A percentile compares a stretch with the other conserved stretches of the same genome.
Conservation (phyloP, 1,140 invertebrate genomes). For the Heterodera carotae region DNA sequence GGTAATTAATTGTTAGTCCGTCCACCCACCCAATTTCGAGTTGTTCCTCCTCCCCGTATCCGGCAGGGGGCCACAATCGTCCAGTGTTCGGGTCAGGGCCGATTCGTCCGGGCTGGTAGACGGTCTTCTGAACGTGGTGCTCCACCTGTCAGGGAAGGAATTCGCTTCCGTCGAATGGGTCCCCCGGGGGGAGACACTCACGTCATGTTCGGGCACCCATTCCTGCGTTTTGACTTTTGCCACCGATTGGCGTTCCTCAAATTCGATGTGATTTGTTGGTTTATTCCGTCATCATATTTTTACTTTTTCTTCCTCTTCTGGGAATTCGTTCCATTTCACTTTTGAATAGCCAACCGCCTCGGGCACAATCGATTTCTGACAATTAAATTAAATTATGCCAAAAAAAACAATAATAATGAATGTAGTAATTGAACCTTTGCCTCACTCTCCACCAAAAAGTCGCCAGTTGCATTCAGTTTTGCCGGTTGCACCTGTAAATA, state of each 20-base stretch:
- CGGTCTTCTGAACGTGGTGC: slow-evolving; percentile 48
- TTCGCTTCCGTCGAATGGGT: not conserved
- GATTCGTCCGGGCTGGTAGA: slow-evolving; percentile 48
- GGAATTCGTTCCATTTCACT: slow-evolving; percentile 53
- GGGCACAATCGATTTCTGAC: slow-evolving; percentile 48
- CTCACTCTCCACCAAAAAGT: slow-evolving; percentile 40
- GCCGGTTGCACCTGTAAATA: slow-evolving; percentile 42
- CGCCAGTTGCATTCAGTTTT: slow-evolving; percentile 38
- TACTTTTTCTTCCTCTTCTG: slow-evolving; percentile 51
- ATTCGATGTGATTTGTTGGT: not conserved
- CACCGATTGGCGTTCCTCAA: slow-evolving; percentile 33
- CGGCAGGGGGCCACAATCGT: slow-evolving; percentile 46
- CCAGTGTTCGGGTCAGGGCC: slow-evolving; percentile 14
- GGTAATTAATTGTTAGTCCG: not conserved
- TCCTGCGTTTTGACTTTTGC: slow-evolving; percentile 50
- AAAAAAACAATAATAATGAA: slow-evolving; percentile 11
- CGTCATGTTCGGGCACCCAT: slow-evolving; percentile 53
- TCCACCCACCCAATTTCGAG: slow-evolving; percentile 36
- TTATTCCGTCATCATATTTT: not conserved
- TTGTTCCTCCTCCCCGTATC: slow-evolving; percentile 52
- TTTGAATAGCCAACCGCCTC: slow-evolving; percentile 43
- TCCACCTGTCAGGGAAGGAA: slow-evolving; percentile 10
- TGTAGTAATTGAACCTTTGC: slow-evolving; percentile 43
- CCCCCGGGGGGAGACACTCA: not conserved
- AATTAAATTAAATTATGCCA: not conserved